Conservation (phyloP, 2,113 vertebrate species). For the Paradoxurus hermaphroditus region DNA sequence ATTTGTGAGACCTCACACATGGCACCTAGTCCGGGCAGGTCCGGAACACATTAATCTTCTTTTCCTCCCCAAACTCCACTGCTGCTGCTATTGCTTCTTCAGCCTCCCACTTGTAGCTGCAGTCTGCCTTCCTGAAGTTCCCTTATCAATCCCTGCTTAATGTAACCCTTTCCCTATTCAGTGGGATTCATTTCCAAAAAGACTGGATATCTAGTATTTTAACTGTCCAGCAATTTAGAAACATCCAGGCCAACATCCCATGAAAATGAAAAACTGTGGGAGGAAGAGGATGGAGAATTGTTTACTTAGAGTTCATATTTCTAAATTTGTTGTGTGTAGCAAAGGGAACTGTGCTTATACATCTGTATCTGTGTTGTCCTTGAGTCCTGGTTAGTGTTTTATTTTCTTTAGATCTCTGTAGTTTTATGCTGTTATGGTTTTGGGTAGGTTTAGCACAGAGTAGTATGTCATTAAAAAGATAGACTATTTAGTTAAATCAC, state of each 20-base stretch:
- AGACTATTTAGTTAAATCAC: neutral
- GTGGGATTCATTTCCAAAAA: constrained; percentile 32
- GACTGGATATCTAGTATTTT: constrained; percentile 1
- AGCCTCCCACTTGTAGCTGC: too few relatives aligned
- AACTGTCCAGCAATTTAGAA: constrained; percentile 1
- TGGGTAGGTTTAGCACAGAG: neutral
- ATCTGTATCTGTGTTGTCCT: neutral
- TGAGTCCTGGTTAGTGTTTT: neutral
- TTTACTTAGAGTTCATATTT: neutral
- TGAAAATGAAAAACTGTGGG: constrained; percentile 27
- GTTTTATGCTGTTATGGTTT: neutral
- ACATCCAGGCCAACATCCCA: neutral
- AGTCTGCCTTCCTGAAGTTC: too few relatives aligned
- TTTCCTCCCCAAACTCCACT: too few relatives aligned
- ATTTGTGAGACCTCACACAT: too few relatives aligned
- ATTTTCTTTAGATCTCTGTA: neutral
- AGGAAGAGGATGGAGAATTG: neutral
- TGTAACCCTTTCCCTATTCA: too few relatives aligned
- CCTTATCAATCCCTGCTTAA: too few relatives aligned
- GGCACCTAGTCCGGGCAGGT: too few relatives aligned
- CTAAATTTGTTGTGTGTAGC: neutral
- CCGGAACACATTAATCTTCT: too few relatives aligned
- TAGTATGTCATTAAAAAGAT: neutral
- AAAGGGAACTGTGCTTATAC: neutral
- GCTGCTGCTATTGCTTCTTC: too few relatives aligned